A percentile compares a stretch with the other conserved stretches of the same genome.
Conservation (phyloP, 2,888 invertebrate genomes). For the Drosophila lutescens region DNA sequence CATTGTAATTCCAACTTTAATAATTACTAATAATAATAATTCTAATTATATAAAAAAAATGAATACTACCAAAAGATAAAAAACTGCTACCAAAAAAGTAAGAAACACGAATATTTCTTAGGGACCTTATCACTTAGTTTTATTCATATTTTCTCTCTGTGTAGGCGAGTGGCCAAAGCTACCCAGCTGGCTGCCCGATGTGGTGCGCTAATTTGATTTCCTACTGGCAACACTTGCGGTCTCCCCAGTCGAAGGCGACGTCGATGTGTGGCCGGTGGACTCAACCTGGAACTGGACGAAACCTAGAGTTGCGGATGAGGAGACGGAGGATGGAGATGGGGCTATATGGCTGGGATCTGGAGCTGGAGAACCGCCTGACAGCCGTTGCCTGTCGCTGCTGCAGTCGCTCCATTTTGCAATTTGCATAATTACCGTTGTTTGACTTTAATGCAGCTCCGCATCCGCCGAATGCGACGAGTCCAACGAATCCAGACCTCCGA, state of each 20-base stretch:
- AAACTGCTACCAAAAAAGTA: too few relatives aligned
- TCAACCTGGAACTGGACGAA: constrained; percentile 22
- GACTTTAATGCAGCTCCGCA: constrained; percentile 72
- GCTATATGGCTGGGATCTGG: not conserved
- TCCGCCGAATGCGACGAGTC: constrained; percentile 61
- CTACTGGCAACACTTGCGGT: constrained; percentile 78
- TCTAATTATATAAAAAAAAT: too few relatives aligned
- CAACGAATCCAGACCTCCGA: constrained; percentile 29
- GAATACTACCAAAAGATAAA: too few relatives aligned
- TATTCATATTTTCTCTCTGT: not conserved
- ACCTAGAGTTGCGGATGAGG: not conserved
- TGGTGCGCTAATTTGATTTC: constrained; percentile 76
- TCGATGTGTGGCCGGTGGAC: constrained; percentile 44
- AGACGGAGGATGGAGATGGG: constrained; percentile 9
- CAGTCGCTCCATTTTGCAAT: constrained; percentile 66
- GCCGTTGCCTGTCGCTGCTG: constrained; percentile 40
- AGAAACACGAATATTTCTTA: not conserved
- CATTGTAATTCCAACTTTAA: too few relatives aligned
- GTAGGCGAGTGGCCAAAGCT: constrained; percentile 22
- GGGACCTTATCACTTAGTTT: not conserved
- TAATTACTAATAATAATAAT: too few relatives aligned
- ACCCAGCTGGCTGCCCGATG: constrained; percentile 52
- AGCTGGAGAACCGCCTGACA: constrained; percentile 30
- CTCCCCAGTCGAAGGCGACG: constrained; percentile 34
- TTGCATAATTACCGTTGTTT: constrained; percentile 80